These are phyloP conservation scores for Selene dorsalis DNA, from an alignment of 2,797 vertebrate species.

Conservation along the genomic window DNA sequence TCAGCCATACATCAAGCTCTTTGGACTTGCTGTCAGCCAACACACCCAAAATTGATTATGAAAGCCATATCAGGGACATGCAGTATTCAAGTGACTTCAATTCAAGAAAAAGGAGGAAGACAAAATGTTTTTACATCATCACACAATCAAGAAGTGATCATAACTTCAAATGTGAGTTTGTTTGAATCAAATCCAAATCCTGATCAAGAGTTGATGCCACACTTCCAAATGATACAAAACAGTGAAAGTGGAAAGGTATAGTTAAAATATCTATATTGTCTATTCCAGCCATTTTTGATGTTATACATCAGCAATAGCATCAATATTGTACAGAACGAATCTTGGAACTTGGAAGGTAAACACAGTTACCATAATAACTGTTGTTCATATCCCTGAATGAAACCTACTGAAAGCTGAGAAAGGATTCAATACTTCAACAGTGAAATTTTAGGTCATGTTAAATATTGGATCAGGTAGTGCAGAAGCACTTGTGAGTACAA, in stretches of 20 bases:
- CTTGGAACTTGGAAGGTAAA: no score
- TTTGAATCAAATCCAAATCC: no score
- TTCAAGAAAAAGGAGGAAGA: not conserved
- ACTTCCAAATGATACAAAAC: no score
- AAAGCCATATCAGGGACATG: not conserved
- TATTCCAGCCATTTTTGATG: no score
- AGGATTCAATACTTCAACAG: not conserved
- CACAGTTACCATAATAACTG: no score
- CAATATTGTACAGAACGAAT: not conserved
- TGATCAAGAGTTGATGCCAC: no score
- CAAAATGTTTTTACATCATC: not conserved
- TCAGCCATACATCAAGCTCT: not conserved
- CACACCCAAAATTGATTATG: not conserved
- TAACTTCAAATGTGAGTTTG: no score
- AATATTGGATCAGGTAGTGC: slow-evolving; percentile 5
- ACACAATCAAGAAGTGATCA: not conserved
- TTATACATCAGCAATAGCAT: no score
- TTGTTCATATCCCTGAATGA: not conserved
- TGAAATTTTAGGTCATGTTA: not conserved
- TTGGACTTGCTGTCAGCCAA: not conserved
- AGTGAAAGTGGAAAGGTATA: no score
- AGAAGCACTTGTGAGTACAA: slow-evolving; percentile 6
- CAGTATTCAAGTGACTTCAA: not conserved
- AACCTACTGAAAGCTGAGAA: not conserved
- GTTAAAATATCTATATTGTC: no score